These are phyloP conservation scores for Hypocryptadius cinnamomeus DNA, from an alignment of 2,113 vertebrate species.

Conservation along the genomic window DNA sequence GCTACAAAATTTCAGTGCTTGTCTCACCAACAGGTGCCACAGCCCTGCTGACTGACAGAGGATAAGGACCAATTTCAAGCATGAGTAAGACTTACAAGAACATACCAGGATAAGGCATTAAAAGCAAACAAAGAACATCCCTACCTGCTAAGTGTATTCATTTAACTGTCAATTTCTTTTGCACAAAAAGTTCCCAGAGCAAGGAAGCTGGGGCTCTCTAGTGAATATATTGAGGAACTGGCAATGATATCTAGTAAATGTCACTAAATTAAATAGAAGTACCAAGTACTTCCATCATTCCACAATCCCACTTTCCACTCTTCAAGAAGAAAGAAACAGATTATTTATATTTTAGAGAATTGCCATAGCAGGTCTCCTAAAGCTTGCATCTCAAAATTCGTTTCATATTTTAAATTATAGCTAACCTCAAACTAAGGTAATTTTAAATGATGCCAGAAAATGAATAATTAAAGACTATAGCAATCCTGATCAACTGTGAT, in stretches of 20 bases:
- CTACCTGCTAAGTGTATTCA: not conserved
- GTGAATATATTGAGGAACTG: not conserved
- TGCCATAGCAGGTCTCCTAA: not conserved
- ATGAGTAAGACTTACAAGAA: not conserved
- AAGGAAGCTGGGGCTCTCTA: not conserved
- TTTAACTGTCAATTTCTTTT: not conserved
- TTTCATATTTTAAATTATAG: not conserved
- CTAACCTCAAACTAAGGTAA: not conserved
- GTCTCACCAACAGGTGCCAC: not conserved
- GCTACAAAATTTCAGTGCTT: not conserved
- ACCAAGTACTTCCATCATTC: not conserved
- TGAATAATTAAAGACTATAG: not conserved
- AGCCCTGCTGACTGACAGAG: not conserved
- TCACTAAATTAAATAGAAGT: not conserved
- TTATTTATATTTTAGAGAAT: not conserved
- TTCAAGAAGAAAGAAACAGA: not conserved
- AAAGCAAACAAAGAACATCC: not conserved
- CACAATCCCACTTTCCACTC: not conserved
- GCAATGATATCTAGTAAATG: not conserved
- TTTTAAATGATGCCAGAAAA: not conserved
- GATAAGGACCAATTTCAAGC: not conserved
- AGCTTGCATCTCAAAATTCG: not conserved
- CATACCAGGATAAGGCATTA: not conserved
- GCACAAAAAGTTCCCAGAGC: not conserved
- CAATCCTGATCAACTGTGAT: not conserved